Base-by-base conservation (phyloP, 2,888 invertebrate species). In the Acleris sparsana region DNA sequence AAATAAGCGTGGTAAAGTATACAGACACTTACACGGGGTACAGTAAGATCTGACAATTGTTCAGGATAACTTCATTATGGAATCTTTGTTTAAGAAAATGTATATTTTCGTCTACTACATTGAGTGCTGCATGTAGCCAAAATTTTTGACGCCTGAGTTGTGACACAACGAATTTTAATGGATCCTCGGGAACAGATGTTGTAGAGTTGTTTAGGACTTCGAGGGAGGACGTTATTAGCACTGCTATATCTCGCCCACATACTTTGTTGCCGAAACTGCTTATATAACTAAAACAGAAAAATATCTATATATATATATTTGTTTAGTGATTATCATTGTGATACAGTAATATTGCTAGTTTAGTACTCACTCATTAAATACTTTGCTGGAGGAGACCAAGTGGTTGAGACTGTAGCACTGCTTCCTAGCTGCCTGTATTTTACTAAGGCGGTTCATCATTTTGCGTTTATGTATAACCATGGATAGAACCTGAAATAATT, bases 1-100 rank as follows among this genome's bases (percentile, higher is more conserved):
- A 46, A 46, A n/a, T 17, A 9, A 51, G 13, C 17, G 11, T 3
- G 7, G 9, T 51, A 9, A n/a, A 33, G 9, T 9, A 33, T 9
- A 9, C 33, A 9, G 11, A 17, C 20, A 83, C 93, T 93, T 87
- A 96, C 96, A 89, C 86, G 7, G 96, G 94, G 88, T 97, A 97
- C 17, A 97, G 81, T 7, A 96, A 81, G 39, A 96, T 80, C 66
- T 94, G 94, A 60, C 95, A 88, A 74, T 95, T 95, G 29, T 90
- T 81, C 44, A 88, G 88, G 71, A 97, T 94, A 44, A 94, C 93
- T 5, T 89, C 76, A 60, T 86, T 82, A 0, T 82, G 73, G 75
- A 95, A 96, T 4, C 84, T 78, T 51, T 86, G 80, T 58, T 88
- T 84, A 29, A 97, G 80, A 77, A 88, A 94, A 29, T 92, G 82